Evolutionary conservation across 2,113 vertebrate genomes (phyloP).

Genomic region (Felis catus): F.catus_Fca126_mat1.0 CM031417.1:117631501-117632000

Average conservation of each 20-base stretch:
- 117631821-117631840: background rate
- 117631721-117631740: background rate
- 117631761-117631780: background rate
- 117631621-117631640: background rate
- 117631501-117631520: background rate
- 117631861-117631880: background rate
- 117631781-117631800: background rate
- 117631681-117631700: background rate
- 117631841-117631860: background rate
- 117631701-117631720: background rate
- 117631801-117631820: background rate
- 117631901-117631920: background rate
- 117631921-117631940: conserved; percentile 26
- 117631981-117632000: conserved; percentile 1
- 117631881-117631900: background rate
- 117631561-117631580: background rate
- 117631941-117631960: conserved; percentile 24
- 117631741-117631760: background rate
- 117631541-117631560: background rate
- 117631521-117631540: background rate
- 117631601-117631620: background rate
- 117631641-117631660: background rate
- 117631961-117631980: conserved; percentile 53
- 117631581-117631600: background rate
- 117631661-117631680: background rate